phyloP scores from a whole-genome alignment of 2,888 invertebrate genomes.

The Polydrusus pterygomalis region DNA sequence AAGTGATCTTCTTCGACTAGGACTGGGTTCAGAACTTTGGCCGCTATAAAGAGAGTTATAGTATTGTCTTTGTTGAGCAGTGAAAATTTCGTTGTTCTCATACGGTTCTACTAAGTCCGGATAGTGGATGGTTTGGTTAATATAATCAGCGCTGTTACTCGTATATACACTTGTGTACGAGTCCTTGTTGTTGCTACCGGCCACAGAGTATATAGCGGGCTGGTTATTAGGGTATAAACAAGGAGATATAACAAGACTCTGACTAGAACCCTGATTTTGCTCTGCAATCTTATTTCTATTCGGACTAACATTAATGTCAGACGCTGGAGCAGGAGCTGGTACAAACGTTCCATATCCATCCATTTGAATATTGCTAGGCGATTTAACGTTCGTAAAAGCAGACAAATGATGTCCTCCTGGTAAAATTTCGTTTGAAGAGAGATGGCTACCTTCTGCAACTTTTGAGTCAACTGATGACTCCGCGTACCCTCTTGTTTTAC shows the following conservation, averaged over 20 bases:
- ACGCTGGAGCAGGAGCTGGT: constrained; percentile 74
- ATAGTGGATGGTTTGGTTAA: constrained; percentile 78
- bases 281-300: constrained; percentile 71
- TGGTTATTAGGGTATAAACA: constrained; percentile 56
- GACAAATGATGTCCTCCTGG: constrained; percentile 75
- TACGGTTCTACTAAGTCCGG: constrained; percentile 81
- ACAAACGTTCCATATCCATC: constrained; percentile 74
- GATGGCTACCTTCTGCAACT: constrained; percentile 63
- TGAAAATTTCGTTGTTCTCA: constrained; percentile 71
- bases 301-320: constrained; percentile 74
- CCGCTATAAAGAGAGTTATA: constrained; percentile 68
- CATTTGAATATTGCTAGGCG: constrained; percentile 73
- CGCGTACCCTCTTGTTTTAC: constrained; percentile 66
- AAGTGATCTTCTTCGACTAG: constrained; percentile 71
- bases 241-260: constrained; percentile 10
- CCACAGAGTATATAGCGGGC: constrained; percentile 84
- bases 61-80: constrained; percentile 73
- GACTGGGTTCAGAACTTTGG: constrained; percentile 15
- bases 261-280: constrained; percentile 60
- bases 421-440: constrained; percentile 65
- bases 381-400: constrained; percentile 75
- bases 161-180: constrained; percentile 85
- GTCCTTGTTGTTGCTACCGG: constrained; percentile 82
- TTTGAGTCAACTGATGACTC: constrained; percentile 76
- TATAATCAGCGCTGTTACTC: constrained; percentile 78